Evolutionary conservation across 1,140 invertebrate species (phyloP).

Genomic region (Macrotrachela quadricornifera): DNA sequence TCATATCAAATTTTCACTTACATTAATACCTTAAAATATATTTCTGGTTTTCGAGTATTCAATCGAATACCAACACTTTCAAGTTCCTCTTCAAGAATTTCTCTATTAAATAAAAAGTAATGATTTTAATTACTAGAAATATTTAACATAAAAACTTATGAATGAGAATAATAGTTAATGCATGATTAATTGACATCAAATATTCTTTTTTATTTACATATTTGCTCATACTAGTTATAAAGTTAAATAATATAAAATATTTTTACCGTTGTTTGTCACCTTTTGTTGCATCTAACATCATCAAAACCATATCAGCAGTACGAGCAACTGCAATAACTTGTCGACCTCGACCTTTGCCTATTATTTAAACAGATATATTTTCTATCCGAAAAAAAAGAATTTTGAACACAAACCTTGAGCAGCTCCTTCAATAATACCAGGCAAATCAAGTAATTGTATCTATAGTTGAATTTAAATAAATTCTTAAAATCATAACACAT

Average conservation of each 20-base stretch:
- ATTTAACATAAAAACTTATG: too few species aligned
- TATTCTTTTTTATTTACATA: neutral
- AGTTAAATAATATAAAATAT: too few species aligned
- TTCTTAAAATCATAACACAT: too few species aligned
- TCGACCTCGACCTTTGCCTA: conserved; percentile 54
- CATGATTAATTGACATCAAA: too few species aligned
- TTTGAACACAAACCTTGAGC: conserved; percentile 40
- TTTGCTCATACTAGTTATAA: conserved; percentile 1
- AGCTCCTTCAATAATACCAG: conserved; percentile 83
- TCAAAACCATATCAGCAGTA: conserved; percentile 83
- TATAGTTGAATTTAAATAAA: too few species aligned
- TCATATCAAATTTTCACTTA: neutral
- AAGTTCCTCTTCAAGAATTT: conserved; percentile 70
- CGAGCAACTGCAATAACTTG: conserved; percentile 79
- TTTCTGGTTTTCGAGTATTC: conserved; percentile 79
- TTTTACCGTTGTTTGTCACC: conserved; percentile 60
- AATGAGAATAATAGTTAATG: too few species aligned
- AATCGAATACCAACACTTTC: conserved; percentile 85
- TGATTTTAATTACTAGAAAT: too few species aligned
- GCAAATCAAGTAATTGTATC: conserved; percentile 87
- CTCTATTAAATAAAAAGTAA: conserved; percentile 20
- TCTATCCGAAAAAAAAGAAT: too few species aligned
- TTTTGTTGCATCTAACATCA: conserved; percentile 95
- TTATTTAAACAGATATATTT: too few species aligned
- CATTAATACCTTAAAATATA: conserved; percentile 69